A percentile compares a stretch with the other conserved stretches of the same genome.
Evolutionary conservation across 1,140 invertebrate genomes (phyloP).

Genomic region (Danaus melanippus): DNA sequence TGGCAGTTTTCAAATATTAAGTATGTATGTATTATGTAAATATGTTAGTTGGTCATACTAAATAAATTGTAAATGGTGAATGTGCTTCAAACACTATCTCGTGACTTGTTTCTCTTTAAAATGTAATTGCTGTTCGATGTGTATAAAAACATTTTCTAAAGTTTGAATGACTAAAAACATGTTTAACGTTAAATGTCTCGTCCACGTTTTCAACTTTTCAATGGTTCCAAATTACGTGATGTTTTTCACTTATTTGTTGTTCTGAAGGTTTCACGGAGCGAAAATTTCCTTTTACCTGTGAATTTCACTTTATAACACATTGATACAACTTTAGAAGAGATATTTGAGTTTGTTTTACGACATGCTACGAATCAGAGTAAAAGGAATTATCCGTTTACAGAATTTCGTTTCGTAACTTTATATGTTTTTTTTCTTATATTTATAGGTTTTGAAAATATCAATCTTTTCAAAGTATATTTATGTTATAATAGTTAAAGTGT

Average conservation of each 20-base stretch:
- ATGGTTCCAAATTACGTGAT: conserved; percentile 15
- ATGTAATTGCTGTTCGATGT: conserved; percentile 10
- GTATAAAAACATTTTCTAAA: conserved; percentile 9
- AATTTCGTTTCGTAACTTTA: too few species aligned
- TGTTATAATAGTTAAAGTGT: conserved; percentile 1
- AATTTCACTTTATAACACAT: conserved; percentile 1
- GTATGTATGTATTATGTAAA: too few species aligned
- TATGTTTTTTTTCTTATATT: too few species aligned
- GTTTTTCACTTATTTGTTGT: conserved; percentile 16
- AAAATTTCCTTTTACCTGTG: conserved; percentile 5
- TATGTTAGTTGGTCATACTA: too few species aligned
- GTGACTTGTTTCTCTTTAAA: conserved; percentile 8
- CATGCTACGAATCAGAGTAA: too few species aligned
- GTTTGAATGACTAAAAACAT: conserved; percentile 10
- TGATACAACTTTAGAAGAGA: not conserved
- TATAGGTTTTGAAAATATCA: too few species aligned
- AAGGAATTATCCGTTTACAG: too few species aligned
- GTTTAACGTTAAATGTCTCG: conserved; percentile 11
- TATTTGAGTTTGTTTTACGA: too few species aligned
- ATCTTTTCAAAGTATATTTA: too few species aligned
- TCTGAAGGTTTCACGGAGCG: conserved; percentile 1
- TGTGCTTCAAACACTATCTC: not conserved
- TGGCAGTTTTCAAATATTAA: too few species aligned
- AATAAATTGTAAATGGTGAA: too few species aligned
- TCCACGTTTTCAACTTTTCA: conserved; percentile 14